Percentiles rank a stretch among this genome's conserved stretches.
Conservation (phyloP, 2,113 vertebrate genomes). For the Pangasianodon gigas region DNA sequence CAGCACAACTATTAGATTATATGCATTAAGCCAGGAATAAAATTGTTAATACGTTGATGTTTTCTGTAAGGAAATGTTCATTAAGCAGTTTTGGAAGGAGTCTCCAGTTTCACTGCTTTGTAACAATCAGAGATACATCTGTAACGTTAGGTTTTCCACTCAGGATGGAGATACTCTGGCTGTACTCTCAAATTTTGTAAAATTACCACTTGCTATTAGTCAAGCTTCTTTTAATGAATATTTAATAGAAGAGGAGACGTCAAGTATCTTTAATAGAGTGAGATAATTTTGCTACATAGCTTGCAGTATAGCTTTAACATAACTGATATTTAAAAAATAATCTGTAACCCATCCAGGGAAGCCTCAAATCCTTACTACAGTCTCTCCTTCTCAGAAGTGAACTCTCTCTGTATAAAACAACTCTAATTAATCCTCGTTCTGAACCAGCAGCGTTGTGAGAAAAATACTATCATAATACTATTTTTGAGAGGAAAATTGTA, state of each 20-base stretch:
- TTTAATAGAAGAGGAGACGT: not conserved
- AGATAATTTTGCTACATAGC: not conserved
- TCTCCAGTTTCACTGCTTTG: not conserved
- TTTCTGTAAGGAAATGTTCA: not conserved
- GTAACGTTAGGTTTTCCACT: not conserved
- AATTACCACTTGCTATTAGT: not conserved
- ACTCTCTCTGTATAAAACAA: not conserved
- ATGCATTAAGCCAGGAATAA: not conserved
- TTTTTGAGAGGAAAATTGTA: conserved; percentile 33
- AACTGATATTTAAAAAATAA: not conserved
- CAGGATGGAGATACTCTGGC: not conserved
- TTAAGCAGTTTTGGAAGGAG: not conserved
- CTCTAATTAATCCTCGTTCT: not conserved
- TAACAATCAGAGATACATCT: not conserved
- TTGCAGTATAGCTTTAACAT: not conserved
- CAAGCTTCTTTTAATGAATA: not conserved
- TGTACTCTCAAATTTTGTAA: not conserved
- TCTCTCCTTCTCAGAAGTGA: not conserved
- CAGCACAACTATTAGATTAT: not conserved
- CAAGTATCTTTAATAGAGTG: not conserved
- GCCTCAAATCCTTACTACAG: not conserved
- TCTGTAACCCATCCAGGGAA: not conserved
- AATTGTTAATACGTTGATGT: not conserved
- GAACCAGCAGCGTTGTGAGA: not conserved
- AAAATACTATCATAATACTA: not conserved